A percentile compares a stretch with the other conserved stretches of the same genome.
Conservation (phyloP, 2,797 vertebrate genomes). For the Centroberyx gerrardi region DNA sequence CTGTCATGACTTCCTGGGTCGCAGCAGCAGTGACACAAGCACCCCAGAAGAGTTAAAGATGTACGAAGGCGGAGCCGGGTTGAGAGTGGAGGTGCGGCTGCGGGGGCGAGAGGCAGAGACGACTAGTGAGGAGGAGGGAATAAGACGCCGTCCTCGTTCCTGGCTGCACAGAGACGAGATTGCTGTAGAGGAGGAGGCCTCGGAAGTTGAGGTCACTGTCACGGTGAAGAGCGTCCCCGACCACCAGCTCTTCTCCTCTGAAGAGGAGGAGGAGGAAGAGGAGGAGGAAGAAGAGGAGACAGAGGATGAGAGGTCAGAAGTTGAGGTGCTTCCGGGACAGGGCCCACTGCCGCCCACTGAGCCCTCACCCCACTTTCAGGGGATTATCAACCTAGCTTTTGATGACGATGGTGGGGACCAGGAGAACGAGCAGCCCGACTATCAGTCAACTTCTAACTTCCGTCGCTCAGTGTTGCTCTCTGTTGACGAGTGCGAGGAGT, state of each 20-base stretch:
- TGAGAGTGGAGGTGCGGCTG: conserved; percentile 93
- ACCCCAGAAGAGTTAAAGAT: conserved; percentile 98
- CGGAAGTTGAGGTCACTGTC: conserved; percentile 80
- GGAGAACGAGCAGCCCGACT: conserved; percentile 86
- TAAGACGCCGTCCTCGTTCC: conserved; percentile 84
- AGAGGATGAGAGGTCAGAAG: conserved; percentile 95
- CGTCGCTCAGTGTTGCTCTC: conserved; percentile 95
- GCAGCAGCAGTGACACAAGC: conserved; percentile 98
- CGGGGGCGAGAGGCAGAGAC: conserved; percentile 88
- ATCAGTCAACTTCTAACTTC: conserved; percentile 89
- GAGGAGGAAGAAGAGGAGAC: conserved; percentile 96
- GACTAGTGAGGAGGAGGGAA: conserved; percentile 93
- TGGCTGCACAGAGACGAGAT: conserved; percentile 87
- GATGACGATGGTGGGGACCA: conserved; percentile 94
- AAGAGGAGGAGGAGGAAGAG: conserved; percentile 92
- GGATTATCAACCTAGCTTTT: conserved; percentile 96
- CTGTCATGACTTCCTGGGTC: conserved; percentile 96
- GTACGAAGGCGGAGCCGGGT: conserved; percentile 90
- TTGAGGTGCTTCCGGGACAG: conserved; percentile 89
- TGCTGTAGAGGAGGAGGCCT: conserved; percentile 68
- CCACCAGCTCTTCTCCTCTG: conserved; percentile 93
- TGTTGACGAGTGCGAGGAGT: conserved; percentile 97
- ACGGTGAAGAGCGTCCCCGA: conserved; percentile 86
- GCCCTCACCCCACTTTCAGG: conserved; percentile 89
- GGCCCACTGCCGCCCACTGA: conserved; percentile 75